Base-by-base conservation (phyloP, 2,797 vertebrate species). In the Fringilla coelebs region DNA sequence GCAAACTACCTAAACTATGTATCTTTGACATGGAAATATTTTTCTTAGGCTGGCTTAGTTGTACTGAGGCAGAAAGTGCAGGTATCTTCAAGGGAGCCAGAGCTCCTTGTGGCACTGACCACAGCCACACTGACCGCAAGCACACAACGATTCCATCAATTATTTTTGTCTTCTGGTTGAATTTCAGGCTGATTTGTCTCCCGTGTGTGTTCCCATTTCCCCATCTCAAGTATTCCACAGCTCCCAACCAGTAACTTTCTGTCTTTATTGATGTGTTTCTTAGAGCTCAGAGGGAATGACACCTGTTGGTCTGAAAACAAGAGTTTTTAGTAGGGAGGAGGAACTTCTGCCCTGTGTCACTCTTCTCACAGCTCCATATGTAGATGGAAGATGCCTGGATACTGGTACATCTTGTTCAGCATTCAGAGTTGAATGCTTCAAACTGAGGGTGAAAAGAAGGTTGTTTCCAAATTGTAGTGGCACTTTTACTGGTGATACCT, bases 351-450 rank as follows among this genome's bases (percentile, higher is more conserved):
- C 8, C 11, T 52, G 13, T 48, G 17, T 58, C 52, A 40, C 14
- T 58, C 20, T 34, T 82, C 60, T 51, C 62, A 34, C 40, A 32
- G 16, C 45, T 63, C 66, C 31, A 8, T 24, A 13, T 0, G 0
- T 10, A 24, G 40, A 32, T 26, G 45, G 58, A 72, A 43, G 21
- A 28, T 62, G 36, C 17, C 36, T 57, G 55, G 51, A 43, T 41
- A 32, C 17, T 49, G 40, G 24, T 29, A 43, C 17, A 9, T 16
- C 51, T 75, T 60, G 14, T 48, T 74, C 58, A 7, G 1, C 29
- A 41, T 41, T 41, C 41, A 41, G 20, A 18, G 29, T 3, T 52
- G 51, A 89, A 31, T 73, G n/a, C 21, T 83, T 79, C 63, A 55
- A 79, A 75, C 15, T 76, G 28, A 48, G 32, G 28, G 31, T 80